These are phyloP conservation scores for Phalacrocorax pelagicus DNA, from an alignment of 2,113 vertebrate genomes.

Conservation along the genomic window DNA sequence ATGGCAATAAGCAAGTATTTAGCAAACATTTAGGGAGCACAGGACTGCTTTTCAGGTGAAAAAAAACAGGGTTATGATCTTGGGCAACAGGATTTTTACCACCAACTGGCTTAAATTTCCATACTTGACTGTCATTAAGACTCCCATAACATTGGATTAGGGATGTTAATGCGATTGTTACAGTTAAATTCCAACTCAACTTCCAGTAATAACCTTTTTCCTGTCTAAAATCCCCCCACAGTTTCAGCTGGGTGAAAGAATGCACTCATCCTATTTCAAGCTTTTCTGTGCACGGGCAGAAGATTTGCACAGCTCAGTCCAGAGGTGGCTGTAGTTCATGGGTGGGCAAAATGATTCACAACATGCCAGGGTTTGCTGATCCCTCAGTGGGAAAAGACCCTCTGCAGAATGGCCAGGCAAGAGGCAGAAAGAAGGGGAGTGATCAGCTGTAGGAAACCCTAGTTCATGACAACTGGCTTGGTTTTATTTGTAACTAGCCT, in stretches of 20 bases:
- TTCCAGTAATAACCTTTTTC: neutral
- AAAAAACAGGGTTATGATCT: neutral
- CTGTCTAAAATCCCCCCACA: neutral
- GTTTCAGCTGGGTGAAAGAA: neutral
- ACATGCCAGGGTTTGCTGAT: neutral
- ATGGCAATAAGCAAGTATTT: neutral
- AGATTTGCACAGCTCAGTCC: neutral
- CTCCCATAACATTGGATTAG: neutral
- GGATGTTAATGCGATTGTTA: neutral
- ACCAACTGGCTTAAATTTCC: neutral
- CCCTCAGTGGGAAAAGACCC: accelerated
- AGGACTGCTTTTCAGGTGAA: neutral
- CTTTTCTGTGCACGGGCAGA: neutral
- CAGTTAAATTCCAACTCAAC: neutral
- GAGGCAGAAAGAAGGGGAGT: neutral
- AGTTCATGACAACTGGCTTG: neutral
- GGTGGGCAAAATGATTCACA: neutral
- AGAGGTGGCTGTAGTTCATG: neutral
- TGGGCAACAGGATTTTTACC: neutral
- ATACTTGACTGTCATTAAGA: neutral
- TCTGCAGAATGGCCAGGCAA: neutral
- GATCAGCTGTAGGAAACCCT: neutral
- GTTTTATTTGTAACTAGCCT: neutral
- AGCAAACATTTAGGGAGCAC: neutral
- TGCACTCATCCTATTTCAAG: neutral